phyloP scores from a whole-genome alignment of 2,113 vertebrate species.

The Myiozetetes cayanensis region DNA sequence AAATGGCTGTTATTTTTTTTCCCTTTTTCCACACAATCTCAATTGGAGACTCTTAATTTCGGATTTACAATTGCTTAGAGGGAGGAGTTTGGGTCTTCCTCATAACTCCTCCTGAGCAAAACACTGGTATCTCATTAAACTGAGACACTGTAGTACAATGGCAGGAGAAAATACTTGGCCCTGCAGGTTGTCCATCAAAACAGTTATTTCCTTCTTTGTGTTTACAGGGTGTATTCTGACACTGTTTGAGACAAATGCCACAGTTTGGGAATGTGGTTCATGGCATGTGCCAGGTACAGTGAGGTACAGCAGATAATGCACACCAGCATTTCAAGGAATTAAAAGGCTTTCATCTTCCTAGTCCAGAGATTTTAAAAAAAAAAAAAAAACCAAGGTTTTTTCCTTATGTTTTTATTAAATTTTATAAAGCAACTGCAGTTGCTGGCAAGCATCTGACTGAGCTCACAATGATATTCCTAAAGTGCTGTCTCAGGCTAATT shows the following conservation, averaged over 20 bases:
- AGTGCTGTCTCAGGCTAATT: neutral
- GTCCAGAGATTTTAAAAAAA: neutral
- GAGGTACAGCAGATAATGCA: neutral
- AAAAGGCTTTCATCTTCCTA: neutral
- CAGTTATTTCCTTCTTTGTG: neutral
- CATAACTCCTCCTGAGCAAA: too few relatives aligned
- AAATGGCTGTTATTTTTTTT: too few relatives aligned
- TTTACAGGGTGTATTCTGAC: neutral
- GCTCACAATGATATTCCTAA: neutral
- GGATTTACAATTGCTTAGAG: too few relatives aligned
- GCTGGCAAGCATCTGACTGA: neutral
- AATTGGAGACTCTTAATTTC: too few relatives aligned
- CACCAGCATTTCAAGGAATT: neutral
- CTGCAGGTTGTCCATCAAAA: neutral
- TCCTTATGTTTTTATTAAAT: neutral
- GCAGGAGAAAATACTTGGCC: neutral
- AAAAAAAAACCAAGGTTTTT: neutral
- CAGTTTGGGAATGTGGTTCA: neutral
- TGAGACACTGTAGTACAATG: neutral
- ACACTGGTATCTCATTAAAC: too few relatives aligned
- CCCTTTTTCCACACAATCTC: too few relatives aligned
- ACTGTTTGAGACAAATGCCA: neutral
- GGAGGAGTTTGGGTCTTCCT: too few relatives aligned
- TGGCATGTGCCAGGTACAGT: neutral
- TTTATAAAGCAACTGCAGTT: neutral